phyloP scores from a whole-genome alignment of 2,888 invertebrate genomes.

The Mythimna ferrago region DNA sequence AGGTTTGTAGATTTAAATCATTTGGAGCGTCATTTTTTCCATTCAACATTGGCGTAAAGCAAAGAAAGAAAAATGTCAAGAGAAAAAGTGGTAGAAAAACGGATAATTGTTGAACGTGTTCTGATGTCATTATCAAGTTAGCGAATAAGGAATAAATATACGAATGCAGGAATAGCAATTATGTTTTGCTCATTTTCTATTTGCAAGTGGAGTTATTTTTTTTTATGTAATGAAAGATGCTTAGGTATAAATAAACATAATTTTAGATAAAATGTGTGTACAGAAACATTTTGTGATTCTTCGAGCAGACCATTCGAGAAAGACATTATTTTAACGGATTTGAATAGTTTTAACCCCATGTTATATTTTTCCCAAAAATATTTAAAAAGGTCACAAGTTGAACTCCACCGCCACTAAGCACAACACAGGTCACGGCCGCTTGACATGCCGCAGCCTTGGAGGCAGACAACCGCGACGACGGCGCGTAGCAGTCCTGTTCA shows the following conservation, averaged over 20 bases:
- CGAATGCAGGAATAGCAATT: neutral
- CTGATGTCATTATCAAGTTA: slow-evolving; percentile 15
- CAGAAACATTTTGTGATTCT: neutral
- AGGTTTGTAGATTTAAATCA: slow-evolving; percentile 55
- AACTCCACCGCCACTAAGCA: too few species aligned
- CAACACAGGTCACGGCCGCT: too few species aligned
- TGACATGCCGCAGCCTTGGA: too few species aligned
- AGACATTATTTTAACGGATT: too few species aligned
- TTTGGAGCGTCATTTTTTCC: slow-evolving; percentile 39
- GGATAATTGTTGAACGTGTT: neutral
- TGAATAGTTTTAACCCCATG: too few species aligned
- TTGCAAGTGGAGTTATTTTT: neutral
- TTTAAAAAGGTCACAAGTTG: too few species aligned
- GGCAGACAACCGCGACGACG: too few species aligned
- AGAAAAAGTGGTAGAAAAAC: slow-evolving; percentile 4
- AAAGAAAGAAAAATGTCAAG: slow-evolving; percentile 21
- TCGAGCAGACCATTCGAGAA: too few species aligned
- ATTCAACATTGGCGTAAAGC: slow-evolving; percentile 32
- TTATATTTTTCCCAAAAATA: too few species aligned
- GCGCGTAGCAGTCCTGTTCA: too few species aligned
- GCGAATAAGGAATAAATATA: neutral
- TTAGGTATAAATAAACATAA: neutral
- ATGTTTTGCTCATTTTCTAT: neutral
- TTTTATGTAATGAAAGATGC: neutral
- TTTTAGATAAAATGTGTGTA: too few species aligned